Evolutionary conservation across 2,888 invertebrate species (phyloP).

Genomic region (Pachydiplax longipennis): DNA sequence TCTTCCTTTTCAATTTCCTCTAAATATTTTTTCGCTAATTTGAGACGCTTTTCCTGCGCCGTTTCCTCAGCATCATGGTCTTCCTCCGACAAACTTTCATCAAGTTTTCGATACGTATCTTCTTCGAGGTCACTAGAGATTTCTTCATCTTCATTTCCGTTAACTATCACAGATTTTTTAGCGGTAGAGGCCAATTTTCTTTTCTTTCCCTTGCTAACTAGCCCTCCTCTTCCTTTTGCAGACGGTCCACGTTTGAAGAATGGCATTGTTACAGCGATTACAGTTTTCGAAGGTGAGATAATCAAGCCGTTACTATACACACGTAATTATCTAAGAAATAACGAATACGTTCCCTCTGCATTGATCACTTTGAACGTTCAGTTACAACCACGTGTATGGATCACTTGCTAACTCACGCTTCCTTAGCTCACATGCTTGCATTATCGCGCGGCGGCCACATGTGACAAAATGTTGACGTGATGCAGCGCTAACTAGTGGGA

Average conservation of each 20-base stretch:
- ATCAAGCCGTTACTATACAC: neutral
- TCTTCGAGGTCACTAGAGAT: constrained; percentile 65
- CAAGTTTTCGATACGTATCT: constrained; percentile 36
- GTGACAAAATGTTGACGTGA: neutral
- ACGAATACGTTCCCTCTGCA: neutral
- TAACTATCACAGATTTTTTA: neutral
- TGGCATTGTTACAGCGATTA: neutral
- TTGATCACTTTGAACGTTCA: too few species aligned
- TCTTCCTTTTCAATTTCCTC: constrained; percentile 79
- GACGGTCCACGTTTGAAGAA: neutral
- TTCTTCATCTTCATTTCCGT: constrained; percentile 56
- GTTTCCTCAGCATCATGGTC: constrained; percentile 68
- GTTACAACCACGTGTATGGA: neutral
- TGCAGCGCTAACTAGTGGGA: too few species aligned
- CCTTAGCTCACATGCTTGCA: neutral
- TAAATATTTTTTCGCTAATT: constrained; percentile 89
- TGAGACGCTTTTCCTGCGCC: constrained; percentile 87
- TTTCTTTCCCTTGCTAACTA: neutral
- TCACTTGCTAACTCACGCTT: neutral
- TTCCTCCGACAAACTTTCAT: constrained; percentile 52
- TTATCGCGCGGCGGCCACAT: neutral
- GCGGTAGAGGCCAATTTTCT: neutral
- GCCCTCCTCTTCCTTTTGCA: neutral
- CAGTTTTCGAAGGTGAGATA: neutral
- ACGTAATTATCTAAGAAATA: neutral